Conservation (phyloP, 2,113 vertebrate species). For the Ranitomeya imitator region DNA sequence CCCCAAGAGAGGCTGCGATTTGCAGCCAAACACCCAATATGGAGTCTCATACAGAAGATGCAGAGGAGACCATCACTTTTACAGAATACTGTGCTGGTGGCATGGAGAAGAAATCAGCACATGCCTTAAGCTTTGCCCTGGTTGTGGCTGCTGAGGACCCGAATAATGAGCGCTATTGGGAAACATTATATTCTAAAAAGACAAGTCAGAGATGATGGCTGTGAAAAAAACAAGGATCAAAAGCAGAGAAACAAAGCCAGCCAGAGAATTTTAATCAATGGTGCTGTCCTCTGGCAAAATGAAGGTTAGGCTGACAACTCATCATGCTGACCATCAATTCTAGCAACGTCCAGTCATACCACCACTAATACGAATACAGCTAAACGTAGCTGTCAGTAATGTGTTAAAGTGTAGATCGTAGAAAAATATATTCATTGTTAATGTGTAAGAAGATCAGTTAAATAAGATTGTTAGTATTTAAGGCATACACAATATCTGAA, state of each 20-base stretch:
- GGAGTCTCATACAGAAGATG: neutral
- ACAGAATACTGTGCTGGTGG: neutral
- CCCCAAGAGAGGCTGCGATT: neutral
- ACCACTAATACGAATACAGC: neutral
- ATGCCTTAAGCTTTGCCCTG: neutral
- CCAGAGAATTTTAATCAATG: neutral
- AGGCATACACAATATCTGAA: no score
- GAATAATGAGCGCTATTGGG: neutral
- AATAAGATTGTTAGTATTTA: no score
- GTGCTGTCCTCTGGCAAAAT: neutral
- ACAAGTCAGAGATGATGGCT: neutral
- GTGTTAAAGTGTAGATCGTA: neutral
- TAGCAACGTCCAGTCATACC: neutral
- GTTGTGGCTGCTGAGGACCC: slow-evolving; percentile 42
- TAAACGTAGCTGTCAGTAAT: no score
- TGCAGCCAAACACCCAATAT: neutral
- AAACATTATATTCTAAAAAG: neutral
- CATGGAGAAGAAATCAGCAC: no score
- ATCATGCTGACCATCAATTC: neutral
- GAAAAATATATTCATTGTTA: neutral
- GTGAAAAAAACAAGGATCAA: neutral
- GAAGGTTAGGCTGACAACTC: neutral
- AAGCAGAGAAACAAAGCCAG: neutral
- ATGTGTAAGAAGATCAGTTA: no score
- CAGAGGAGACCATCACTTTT: neutral